Evolutionary conservation across 2,888 invertebrate species (phyloP).

Genomic region (Ormyrus thymus): DNA sequence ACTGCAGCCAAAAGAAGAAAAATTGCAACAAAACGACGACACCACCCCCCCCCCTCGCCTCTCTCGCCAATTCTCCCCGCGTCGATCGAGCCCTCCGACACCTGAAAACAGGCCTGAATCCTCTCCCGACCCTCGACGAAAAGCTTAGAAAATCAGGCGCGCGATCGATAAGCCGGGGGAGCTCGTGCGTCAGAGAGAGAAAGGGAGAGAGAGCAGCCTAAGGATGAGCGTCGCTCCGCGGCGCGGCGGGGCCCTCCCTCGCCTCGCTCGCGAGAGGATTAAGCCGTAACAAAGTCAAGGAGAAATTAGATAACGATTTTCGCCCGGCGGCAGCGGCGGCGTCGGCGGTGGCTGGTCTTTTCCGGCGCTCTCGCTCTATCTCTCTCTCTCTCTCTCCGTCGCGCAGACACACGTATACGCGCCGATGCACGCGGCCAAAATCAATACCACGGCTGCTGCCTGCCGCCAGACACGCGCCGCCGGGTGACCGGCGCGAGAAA

Average conservation of each 20-base stretch:
- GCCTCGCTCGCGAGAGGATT: not conserved
- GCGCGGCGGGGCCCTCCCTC: not conserved
- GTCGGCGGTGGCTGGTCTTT: not conserved
- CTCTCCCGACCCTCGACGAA: no score
- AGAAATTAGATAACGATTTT: slow-evolving; percentile 47
- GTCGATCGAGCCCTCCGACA: no score
- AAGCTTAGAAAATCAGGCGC: no score
- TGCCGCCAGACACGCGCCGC: not conserved
- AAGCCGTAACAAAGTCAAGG: slow-evolving; percentile 43
- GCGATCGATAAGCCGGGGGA: no score
- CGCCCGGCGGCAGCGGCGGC: not conserved
- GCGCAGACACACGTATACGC: not conserved
- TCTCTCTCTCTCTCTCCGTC: not conserved
- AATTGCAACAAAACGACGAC: no score
- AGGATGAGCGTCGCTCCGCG: no score
- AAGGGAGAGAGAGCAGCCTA: not conserved
- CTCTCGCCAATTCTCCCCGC: no score
- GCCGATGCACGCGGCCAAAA: slow-evolving; percentile 59
- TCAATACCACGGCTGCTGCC: slow-evolving; percentile 58
- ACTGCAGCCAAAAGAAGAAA: no score
- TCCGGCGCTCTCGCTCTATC: not conserved
- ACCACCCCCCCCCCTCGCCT: no score
- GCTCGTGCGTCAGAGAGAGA: not conserved
- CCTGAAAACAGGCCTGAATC: no score
- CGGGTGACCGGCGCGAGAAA: not conserved